Conservation (phyloP, 2,797 vertebrate genomes). For the Eulemur mongoz region DNA sequence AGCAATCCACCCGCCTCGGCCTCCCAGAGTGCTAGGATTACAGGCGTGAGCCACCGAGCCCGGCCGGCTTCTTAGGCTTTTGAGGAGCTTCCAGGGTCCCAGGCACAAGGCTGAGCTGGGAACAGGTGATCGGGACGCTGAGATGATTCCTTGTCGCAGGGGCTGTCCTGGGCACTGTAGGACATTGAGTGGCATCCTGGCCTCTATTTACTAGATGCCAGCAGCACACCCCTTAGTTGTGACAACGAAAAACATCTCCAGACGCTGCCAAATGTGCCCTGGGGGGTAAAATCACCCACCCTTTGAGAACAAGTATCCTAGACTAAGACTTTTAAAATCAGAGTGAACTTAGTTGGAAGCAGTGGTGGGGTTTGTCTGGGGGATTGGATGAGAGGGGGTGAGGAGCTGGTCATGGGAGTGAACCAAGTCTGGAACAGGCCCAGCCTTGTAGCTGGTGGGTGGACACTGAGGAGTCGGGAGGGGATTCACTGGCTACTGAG, state of each 20-base stretch:
- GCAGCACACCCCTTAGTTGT: neutral
- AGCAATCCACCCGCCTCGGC: too few relatives aligned
- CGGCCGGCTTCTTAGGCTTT: neutral
- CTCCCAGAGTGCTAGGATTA: too few relatives aligned
- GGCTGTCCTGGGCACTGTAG: neutral
- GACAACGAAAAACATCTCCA: neutral
- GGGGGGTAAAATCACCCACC: neutral
- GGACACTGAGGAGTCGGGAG: neutral
- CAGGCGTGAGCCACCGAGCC: too few relatives aligned
- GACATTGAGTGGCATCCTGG: fast-evolving
- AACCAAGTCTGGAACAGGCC: neutral
- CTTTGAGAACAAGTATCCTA: neutral
- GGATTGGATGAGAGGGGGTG: neutral
- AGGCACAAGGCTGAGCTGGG: neutral
- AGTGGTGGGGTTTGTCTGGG: neutral
- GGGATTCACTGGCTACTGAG: neutral
- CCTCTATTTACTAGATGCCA: neutral
- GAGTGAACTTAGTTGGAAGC: neutral
- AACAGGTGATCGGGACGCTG: neutral
- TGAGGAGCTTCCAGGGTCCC: neutral
- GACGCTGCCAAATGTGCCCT: neutral
- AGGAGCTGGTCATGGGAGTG: neutral
- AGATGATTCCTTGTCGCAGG: fast-evolving
- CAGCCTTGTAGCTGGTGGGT: neutral
- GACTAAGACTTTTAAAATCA: neutral